These are phyloP conservation scores for Oscheius sp. DNA, from an alignment of 2,888 invertebrate genomes.

Conservation along the genomic window DNA sequence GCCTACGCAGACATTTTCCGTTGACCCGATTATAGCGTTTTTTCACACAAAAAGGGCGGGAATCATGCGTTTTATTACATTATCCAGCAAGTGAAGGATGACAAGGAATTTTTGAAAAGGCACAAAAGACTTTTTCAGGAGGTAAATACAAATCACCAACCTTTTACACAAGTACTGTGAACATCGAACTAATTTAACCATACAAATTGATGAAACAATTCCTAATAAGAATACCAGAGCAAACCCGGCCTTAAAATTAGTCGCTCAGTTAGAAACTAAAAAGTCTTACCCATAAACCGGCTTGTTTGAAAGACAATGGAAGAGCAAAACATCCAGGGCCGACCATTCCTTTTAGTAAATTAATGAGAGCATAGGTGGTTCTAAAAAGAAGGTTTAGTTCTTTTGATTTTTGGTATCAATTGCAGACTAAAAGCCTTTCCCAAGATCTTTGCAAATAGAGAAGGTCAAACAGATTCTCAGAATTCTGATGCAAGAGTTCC, in stretches of 20 bases:
- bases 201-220: slow-evolving; percentile 61
- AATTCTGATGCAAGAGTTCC: neutral
- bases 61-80: too few species aligned
- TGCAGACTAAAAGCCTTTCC: too few species aligned
- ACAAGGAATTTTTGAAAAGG: too few species aligned
- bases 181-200: slow-evolving; percentile 66
- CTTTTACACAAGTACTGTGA: slow-evolving; percentile 61
- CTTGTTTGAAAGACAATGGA: slow-evolving; percentile 66
- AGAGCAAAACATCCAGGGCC: slow-evolving; percentile 66
- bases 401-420: too few species aligned
- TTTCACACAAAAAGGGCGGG: too few species aligned
- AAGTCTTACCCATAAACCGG: slow-evolving; percentile 60
- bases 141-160: too few species aligned
- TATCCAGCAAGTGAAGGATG: too few species aligned
- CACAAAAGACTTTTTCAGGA: too few species aligned
- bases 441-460: neutral
- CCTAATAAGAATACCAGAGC: slow-evolving; percentile 61
- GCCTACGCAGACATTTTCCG: too few species aligned
- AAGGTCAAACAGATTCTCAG: neutral
- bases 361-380: slow-evolving; percentile 54
- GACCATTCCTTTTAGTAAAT: slow-evolving; percentile 66
- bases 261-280: neutral
- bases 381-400: too few species aligned
- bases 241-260: slow-evolving; percentile 53
- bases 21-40: too few species aligned